Conservation (phyloP, 2,113 vertebrate genomes). For the Oreochromis niloticus region DNA sequence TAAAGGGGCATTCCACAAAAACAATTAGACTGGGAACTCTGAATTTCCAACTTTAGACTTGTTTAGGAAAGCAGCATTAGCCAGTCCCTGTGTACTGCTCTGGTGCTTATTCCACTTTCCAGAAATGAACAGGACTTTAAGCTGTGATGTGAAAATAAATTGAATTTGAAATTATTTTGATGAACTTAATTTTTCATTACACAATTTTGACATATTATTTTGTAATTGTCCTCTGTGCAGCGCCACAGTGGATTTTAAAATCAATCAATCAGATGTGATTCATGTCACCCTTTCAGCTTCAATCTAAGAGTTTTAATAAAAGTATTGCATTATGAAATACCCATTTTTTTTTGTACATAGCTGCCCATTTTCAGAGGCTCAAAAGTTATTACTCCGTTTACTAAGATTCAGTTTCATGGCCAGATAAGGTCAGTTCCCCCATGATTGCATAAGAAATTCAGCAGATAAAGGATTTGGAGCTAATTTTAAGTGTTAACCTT, state of each 20-base stretch:
- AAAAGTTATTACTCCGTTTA: background rate
- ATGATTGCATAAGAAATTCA: background rate
- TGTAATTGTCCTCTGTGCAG: background rate
- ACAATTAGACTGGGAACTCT: background rate
- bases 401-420: background rate
- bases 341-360: background rate
- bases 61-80: background rate
- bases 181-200: accelerated
- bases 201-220: background rate
- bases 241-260: background rate
- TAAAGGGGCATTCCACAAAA: background rate
- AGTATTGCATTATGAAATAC: background rate
- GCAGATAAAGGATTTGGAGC: accelerated
- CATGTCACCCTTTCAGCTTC: accelerated
- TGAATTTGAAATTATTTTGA: background rate
- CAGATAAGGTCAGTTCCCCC: background rate
- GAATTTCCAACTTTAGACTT: background rate
- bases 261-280: background rate
- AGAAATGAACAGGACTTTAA: background rate
- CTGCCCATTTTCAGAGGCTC: background rate
- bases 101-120: background rate
- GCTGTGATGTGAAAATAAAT: background rate
- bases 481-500: background rate
- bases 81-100: background rate
- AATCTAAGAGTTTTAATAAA: background rate